These are phyloP conservation scores for Amphiura filiformis DNA, from an alignment of 35 echinoderm and acorn worm species.

Conservation along the genomic window DNA sequence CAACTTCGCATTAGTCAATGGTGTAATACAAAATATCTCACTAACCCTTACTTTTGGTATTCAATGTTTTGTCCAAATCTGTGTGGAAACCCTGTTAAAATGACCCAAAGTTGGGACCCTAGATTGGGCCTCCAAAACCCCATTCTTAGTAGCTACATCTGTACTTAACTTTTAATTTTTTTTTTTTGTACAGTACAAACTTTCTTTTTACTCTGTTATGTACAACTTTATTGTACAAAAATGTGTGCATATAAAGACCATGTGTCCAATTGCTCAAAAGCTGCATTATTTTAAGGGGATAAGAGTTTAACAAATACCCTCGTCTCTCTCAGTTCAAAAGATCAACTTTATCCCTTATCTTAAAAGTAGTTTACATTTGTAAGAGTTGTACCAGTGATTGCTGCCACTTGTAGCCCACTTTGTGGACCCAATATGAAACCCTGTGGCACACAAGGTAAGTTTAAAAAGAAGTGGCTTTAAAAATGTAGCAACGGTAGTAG, in stretches of 20 bases:
- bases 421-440: background rate
- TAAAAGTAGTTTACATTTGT: constrained; percentile 16
- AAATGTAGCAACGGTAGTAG: too few species aligned
- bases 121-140: background rate
- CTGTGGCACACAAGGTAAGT: background rate
- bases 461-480: too few species aligned
- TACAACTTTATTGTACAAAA: constrained; percentile 29
- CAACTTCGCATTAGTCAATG: background rate
- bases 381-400: background rate
- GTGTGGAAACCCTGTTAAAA: constrained; percentile 17
- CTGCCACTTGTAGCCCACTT: constrained; percentile 6
- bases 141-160: constrained; percentile 20
- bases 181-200: constrained; percentile 49
- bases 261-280: constrained; percentile 19
- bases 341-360: background rate
- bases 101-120: background rate
- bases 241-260: constrained; percentile 46
- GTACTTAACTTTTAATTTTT: background rate
- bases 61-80: background rate
- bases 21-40: constrained; percentile 2
- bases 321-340: constrained; percentile 9
- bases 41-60: constrained; percentile 25
- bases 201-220: constrained; percentile 35
- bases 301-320: background rate
- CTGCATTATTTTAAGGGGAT: constrained; percentile 31